These are phyloP conservation scores for Temnothorax unifasciatus DNA, from an alignment of 2,888 invertebrate genomes.

Conservation along the genomic window DNA sequence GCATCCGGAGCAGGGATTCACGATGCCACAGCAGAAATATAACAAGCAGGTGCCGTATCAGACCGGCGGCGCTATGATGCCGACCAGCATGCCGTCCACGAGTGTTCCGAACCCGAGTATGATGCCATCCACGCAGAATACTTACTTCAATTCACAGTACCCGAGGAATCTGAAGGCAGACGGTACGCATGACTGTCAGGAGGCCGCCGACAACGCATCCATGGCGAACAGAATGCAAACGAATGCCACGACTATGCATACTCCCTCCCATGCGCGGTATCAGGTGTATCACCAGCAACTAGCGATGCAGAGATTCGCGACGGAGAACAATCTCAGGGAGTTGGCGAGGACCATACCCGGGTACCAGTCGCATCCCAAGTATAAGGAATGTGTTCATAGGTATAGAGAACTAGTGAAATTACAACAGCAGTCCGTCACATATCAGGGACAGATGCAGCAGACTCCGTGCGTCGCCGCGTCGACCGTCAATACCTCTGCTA, in stretches of 20 bases:
- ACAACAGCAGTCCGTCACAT: conserved; percentile 82
- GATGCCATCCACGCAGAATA: conserved; percentile 72
- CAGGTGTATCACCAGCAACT: conserved; percentile 82
- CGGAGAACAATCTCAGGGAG: conserved; percentile 82
- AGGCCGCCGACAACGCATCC: conserved; percentile 62
- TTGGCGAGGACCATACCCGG: conserved; percentile 80
- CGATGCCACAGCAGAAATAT: conserved; percentile 75
- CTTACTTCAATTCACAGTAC: conserved; percentile 77
- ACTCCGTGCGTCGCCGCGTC: conserved; percentile 48
- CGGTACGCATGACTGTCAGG: conserved; percentile 76
- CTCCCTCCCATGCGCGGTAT: conserved; percentile 74
- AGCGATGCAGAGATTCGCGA: conserved; percentile 81
- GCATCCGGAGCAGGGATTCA: conserved; percentile 75
- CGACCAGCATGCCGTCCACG: conserved; percentile 70
- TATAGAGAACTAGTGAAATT: conserved; percentile 81
- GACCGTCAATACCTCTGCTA: conserved; percentile 55
- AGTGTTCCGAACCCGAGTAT: conserved; percentile 67
- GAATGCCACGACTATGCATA: conserved; percentile 55
- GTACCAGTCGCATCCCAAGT: conserved; percentile 83
- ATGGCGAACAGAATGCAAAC: conserved; percentile 69
- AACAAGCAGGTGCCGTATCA: conserved; percentile 74
- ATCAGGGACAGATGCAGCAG: conserved; percentile 80
- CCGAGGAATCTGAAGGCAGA: conserved; percentile 75
- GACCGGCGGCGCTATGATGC: conserved; percentile 66
- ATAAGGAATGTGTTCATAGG: conserved; percentile 82